Evolutionary conservation across 2,113 vertebrate species (phyloP).

Genomic region (Mellivora capensis): DNA sequence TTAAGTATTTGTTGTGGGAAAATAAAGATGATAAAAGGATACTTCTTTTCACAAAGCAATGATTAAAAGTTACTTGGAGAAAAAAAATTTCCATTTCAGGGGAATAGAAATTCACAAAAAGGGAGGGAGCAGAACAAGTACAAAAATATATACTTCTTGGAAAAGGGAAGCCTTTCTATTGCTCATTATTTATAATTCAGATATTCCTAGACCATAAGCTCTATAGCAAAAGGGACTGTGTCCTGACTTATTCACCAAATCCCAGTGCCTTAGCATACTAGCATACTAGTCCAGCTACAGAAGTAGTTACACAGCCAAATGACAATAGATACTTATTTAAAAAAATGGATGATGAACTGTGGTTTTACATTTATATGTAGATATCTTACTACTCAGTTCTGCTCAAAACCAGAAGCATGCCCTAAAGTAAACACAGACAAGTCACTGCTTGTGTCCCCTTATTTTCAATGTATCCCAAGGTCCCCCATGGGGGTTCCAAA

Average conservation of each 20-base stretch:
- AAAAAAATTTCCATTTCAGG: background rate
- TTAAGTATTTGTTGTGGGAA: background rate
- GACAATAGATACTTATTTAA: background rate
- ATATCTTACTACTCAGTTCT: background rate
- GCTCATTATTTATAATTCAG: background rate
- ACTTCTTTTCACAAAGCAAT: background rate
- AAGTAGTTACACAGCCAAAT: background rate
- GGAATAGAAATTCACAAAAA: background rate
- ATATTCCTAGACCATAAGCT: background rate
- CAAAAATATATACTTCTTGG: background rate
- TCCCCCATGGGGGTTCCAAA: background rate
- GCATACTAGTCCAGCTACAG: background rate
- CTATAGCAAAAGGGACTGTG: background rate
- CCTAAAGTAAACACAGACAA: background rate
- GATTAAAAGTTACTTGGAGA: background rate
- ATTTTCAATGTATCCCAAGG: background rate
- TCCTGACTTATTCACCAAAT: background rate
- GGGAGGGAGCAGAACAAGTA: background rate
- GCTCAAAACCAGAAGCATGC: background rate
- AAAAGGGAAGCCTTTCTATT: background rate
- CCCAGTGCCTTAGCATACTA: background rate
- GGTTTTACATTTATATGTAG: background rate
- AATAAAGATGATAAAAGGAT: slow-evolving; percentile 34
- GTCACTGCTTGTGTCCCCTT: background rate
- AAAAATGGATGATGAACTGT: background rate